Conservation (phyloP, 2,113 vertebrate species). For the Xyliphius kryptos region DNA sequence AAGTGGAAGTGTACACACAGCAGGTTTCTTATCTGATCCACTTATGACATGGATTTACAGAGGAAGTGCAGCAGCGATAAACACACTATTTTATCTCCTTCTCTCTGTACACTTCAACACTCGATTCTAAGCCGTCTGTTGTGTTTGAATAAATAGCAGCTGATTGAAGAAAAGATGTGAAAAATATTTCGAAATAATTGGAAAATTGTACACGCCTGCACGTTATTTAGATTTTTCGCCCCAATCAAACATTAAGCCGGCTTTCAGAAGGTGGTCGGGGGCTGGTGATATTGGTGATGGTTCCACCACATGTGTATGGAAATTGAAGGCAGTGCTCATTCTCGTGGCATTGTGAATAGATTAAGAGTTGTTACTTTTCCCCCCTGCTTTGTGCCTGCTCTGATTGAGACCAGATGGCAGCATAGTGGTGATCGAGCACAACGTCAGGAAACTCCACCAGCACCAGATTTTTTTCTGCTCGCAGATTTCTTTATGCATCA, state of each 20-base stretch:
- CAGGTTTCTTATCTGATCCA: conserved; percentile 44
- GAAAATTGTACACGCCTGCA: too few species aligned
- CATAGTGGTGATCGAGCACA: too few species aligned
- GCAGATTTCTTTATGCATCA: too few species aligned
- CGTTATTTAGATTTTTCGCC: too few species aligned
- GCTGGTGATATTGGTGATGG: too few species aligned
- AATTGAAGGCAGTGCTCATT: conserved; percentile 50
- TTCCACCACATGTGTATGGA: conserved; percentile 12
- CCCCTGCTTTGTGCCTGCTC: conserved; percentile 55
- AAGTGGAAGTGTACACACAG: too few species aligned
- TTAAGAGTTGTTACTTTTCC: conserved; percentile 58
- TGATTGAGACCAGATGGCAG: conserved; percentile 98
- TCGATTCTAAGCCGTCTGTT: conserved; percentile 30
- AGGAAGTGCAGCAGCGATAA: conserved; percentile 58
- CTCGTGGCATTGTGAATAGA: conserved; percentile 61
- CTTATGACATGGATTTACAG: conserved; percentile 51
- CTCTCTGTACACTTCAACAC: conserved; percentile 48
- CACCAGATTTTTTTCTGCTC: conserved; percentile 42
- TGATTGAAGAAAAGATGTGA: too few species aligned
- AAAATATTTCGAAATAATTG: too few species aligned
- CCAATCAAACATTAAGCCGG: too few species aligned
- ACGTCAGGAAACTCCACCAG: conserved; percentile 76
- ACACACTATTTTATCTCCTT: conserved; percentile 57
- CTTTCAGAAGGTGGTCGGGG: too few species aligned
- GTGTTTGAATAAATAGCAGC: too few species aligned